Percentiles rank a stretch among this genome's conserved stretches.
Evolutionary conservation across 1,140 invertebrate genomes (phyloP).

Genomic region (Hylaeus volcanicus): DNA sequence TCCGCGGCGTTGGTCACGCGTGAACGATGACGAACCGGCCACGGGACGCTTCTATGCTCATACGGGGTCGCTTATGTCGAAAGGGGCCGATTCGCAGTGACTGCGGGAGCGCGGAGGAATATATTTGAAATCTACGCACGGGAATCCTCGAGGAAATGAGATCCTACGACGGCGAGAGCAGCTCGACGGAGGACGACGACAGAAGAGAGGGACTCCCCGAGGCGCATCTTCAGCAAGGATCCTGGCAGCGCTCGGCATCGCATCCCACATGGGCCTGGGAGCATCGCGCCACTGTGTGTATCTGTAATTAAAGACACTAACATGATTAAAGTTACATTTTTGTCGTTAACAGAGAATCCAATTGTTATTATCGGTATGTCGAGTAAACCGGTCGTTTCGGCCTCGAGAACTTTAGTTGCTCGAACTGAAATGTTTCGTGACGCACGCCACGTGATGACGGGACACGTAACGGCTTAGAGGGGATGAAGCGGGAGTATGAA

Average conservation of each 20-base stretch:
- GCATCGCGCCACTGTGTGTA: constrained; percentile 71
- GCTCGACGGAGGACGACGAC: constrained; percentile 78
- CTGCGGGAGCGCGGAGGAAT: background rate
- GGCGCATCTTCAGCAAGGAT: constrained; percentile 72
- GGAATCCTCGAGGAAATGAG: constrained; percentile 68
- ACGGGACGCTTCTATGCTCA: background rate
- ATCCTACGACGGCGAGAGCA: constrained; percentile 79
- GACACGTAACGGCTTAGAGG: too few relatives aligned
- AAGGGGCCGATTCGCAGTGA: background rate
- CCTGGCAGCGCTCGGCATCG: constrained; percentile 75
- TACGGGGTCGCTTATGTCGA: background rate
- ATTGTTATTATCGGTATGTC: too few relatives aligned
- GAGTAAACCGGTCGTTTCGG: too few relatives aligned
- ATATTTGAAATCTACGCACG: background rate
- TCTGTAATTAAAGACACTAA: background rate
- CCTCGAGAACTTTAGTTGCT: too few relatives aligned
- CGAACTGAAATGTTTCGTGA: too few relatives aligned
- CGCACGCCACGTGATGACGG: too few relatives aligned
- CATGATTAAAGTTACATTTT: background rate
- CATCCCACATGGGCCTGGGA: constrained; percentile 79
- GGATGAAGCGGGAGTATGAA: too few relatives aligned
- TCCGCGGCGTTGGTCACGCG: constrained; percentile 16
- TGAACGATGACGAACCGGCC: constrained; percentile 8
- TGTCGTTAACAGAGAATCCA: background rate
- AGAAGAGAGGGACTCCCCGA: constrained; percentile 73